Conservation (phyloP, 2,888 invertebrate genomes). For the Lymantria monacha region DNA sequence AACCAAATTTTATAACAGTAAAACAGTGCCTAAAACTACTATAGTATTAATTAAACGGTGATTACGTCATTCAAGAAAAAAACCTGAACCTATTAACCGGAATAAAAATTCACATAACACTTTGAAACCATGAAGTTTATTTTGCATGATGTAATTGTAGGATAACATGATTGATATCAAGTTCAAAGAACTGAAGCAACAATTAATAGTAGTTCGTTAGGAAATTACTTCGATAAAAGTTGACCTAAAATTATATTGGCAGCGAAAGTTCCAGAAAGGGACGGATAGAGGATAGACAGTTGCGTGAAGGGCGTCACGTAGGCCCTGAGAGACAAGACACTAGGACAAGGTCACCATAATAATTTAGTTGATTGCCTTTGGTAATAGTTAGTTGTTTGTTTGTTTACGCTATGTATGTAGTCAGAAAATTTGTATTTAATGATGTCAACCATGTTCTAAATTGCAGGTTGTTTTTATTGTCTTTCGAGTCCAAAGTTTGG, state of each 20-base stretch:
- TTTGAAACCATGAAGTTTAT: no score
- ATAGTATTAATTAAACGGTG: no score
- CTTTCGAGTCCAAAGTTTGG: no score
- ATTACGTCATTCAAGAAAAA: no score
- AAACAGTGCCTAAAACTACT: no score
- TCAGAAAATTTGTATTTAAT: not conserved
- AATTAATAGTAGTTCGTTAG: slow-evolving; percentile 22
- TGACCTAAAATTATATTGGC: not conserved
- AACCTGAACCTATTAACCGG: no score
- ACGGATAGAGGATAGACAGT: slow-evolving; percentile 41
- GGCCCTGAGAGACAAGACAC: slow-evolving; percentile 42
- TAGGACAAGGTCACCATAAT: slow-evolving; percentile 56
- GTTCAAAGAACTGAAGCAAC: slow-evolving; percentile 35
- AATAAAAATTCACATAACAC: no score
- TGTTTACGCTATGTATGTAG: not conserved
- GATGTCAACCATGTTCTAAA: no score
- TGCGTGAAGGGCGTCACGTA: slow-evolving; percentile 64
- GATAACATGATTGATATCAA: slow-evolving; percentile 1
- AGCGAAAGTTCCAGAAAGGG: slow-evolving; percentile 37
- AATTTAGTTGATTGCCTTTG: slow-evolving; percentile 31
- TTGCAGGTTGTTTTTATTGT: no score
- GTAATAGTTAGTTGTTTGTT: slow-evolving; percentile 12
- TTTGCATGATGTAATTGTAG: not conserved
- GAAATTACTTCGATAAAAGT: slow-evolving; percentile 1
- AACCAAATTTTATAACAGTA: no score